phyloP scores from a whole-genome alignment of 2,113 vertebrate genomes.

The Vireo altiloquus region DNA sequence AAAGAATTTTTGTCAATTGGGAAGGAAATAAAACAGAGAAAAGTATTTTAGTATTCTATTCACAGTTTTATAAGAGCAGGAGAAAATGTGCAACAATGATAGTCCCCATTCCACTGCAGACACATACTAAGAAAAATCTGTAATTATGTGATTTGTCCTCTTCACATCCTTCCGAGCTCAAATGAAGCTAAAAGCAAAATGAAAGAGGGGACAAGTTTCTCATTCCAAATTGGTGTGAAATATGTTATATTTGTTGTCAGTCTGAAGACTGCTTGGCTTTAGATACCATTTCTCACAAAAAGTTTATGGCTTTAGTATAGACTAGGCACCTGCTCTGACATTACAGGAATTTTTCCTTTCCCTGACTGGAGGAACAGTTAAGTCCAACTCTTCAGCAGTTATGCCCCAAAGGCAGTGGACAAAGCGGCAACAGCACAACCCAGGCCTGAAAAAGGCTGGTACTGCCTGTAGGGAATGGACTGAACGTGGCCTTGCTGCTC shows the following conservation, averaged over 20 bases:
- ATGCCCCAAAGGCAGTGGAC: background rate
- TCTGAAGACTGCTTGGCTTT: background rate
- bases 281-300: background rate
- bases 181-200: conserved; percentile 12
- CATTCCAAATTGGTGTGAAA: background rate
- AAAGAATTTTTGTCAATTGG: background rate
- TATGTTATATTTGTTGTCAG: background rate
- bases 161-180: background rate
- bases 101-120: background rate
- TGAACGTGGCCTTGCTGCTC: fast-evolving
- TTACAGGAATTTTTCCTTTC: background rate
- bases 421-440: background rate
- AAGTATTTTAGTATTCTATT: background rate
- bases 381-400: background rate
- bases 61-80: background rate
- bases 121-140: background rate
- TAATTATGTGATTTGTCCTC: background rate
- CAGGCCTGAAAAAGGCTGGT: background rate
- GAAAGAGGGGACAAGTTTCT: background rate
- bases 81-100: background rate
- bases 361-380: background rate
- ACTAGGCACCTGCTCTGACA: background rate
- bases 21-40: background rate
- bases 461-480: background rate
- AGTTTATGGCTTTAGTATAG: background rate